phyloP scores from a whole-genome alignment of 2,113 vertebrate species.

The Panthera uncia region DNA sequence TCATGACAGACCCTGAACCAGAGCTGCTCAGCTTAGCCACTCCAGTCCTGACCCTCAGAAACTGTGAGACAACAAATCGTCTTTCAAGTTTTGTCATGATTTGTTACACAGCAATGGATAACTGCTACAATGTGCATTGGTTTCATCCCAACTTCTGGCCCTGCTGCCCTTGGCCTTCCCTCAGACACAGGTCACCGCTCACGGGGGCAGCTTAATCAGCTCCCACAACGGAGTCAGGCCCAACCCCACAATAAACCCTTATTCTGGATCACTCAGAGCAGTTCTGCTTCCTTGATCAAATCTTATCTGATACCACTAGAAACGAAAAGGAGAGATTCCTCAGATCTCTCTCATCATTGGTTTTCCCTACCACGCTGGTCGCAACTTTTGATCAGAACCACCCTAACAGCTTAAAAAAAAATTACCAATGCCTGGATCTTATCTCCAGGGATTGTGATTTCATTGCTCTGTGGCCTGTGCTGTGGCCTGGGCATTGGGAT shows the following conservation, averaged over 20 bases:
- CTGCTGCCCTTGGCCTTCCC: not conserved
- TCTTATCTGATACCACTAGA: not conserved
- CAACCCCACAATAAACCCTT: not conserved
- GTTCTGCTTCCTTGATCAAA: constrained; percentile 3
- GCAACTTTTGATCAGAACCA: constrained; percentile 9
- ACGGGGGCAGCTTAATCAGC: not conserved
- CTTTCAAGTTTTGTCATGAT: not conserved
- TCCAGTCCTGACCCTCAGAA: not conserved
- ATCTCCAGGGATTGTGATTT: constrained; percentile 32
- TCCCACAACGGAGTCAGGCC: not conserved
- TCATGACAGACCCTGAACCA: not conserved
- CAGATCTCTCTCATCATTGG: not conserved
- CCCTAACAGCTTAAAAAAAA: not conserved
- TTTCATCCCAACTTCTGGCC: not conserved
- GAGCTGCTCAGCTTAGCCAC: not conserved
- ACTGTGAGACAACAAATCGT: not conserved
- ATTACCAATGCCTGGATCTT: not conserved
- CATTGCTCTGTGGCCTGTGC: not conserved
- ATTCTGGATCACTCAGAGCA: not conserved
- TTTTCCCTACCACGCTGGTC: not conserved
- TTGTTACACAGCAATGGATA: not conserved
- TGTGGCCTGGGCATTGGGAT: not conserved
- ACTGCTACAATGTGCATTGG: not conserved
- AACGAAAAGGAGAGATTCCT: not conserved
- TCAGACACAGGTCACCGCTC: not conserved